These are phyloP conservation scores for Batillaria attramentaria DNA, from an alignment of 1,140 invertebrate species.

Conservation along the genomic window DNA sequence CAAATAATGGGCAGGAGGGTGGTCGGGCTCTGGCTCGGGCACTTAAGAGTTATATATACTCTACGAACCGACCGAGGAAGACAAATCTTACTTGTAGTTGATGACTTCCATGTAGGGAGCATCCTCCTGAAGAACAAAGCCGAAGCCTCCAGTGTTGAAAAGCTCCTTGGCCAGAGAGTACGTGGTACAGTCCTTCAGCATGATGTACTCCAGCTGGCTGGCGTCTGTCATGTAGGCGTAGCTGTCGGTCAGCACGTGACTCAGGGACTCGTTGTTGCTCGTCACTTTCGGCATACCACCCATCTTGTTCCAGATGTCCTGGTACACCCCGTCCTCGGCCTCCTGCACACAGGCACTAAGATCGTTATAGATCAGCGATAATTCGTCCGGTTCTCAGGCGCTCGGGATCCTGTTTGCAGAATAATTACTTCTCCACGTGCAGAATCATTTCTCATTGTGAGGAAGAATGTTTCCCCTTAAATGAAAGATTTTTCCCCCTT, in stretches of 20 bases:
- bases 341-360: constrained; percentile 40
- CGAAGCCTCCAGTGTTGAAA: constrained; percentile 58
- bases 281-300: constrained; percentile 40
- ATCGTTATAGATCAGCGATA: too few relatives aligned
- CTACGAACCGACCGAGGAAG: not conserved
- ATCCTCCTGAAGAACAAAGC: constrained; percentile 54
- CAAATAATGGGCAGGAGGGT: too few relatives aligned
- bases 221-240: constrained; percentile 24
- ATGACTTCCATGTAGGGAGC: constrained; percentile 49
- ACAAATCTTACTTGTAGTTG: constrained; percentile 52
- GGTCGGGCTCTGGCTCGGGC: too few relatives aligned
- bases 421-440: too few relatives aligned
- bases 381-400: too few relatives aligned
- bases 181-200: constrained; percentile 46
- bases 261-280: constrained; percentile 41
- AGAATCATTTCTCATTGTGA: too few relatives aligned
- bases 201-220: constrained; percentile 54
- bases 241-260: constrained; percentile 36
- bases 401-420: too few relatives aligned
- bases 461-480: too few relatives aligned
- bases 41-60: too few relatives aligned
- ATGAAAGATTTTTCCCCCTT: too few relatives aligned
- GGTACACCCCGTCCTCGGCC: constrained; percentile 47
- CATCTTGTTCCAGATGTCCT: constrained; percentile 51
- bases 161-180: constrained; percentile 53